Evolutionary conservation across 1,140 invertebrate genomes (phyloP).

Genomic region (Mycetomoellerius zeteki): DNA sequence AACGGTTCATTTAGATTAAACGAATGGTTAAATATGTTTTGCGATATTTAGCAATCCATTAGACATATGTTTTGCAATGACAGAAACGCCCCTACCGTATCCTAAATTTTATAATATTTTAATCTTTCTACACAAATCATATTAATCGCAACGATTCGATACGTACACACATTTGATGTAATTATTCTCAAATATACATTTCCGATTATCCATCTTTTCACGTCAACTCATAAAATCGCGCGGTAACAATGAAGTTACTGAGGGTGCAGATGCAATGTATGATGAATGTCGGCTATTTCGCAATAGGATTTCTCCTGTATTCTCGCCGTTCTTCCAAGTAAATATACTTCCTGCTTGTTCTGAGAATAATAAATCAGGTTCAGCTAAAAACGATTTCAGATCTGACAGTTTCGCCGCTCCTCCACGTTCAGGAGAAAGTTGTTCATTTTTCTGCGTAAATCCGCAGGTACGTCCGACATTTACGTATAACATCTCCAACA

Average conservation of each 20-base stretch:
- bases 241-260: constrained; percentile 18
- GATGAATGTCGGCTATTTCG: constrained; percentile 37
- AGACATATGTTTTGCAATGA: background rate
- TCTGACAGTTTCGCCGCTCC: background rate
- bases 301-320: background rate
- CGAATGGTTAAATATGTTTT: background rate
- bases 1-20: constrained; percentile 10
- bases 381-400: constrained; percentile 31
- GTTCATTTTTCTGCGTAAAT: constrained; percentile 5
- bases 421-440: constrained; percentile 6
- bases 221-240: constrained; percentile 36
- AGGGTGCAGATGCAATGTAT: constrained; percentile 26
- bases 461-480: constrained; percentile 22
- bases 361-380: constrained; percentile 59
- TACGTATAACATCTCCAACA: constrained; percentile 17
- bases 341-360: background rate
- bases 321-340: constrained; percentile 1
- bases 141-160: background rate
- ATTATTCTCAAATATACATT: background rate
- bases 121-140: background rate
- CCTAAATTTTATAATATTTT: background rate
- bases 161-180: background rate
- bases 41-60: background rate
- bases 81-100: background rate
- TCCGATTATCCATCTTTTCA: constrained; percentile 1